Conservation (phyloP, 2,113 vertebrate genomes). For the western clawed frog (Xenopus tropicalis) region UCB_Xtro_10.0 CM004445.2:32743001-32743500, state of each 20-base stretch:
- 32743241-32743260: neutral
- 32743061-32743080: conserved; percentile 89
- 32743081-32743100: conserved; percentile 91
- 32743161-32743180: conserved; percentile 87
- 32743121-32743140: conserved; percentile 91
- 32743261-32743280: neutral
- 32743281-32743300: neutral
- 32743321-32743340: neutral
- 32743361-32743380: neutral
- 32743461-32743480: too few relatives aligned
- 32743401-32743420: too few relatives aligned
- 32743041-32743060: conserved; percentile 8
- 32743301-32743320: neutral
- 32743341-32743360: neutral
- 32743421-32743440: too few relatives aligned
- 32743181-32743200: conserved; percentile 94
- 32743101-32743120: conserved; percentile 98
- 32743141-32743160: conserved; percentile 91
- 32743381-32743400: too few relatives aligned
- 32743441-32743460: too few relatives aligned
- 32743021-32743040: conserved; percentile 46
- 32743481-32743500: too few relatives aligned
- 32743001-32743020: conserved; percentile 29
- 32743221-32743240: neutral
- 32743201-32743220: conserved; percentile 74